Base-by-base conservation (phyloP, 2,113 vertebrate species). In the Pardalotus punctatus region DNA sequence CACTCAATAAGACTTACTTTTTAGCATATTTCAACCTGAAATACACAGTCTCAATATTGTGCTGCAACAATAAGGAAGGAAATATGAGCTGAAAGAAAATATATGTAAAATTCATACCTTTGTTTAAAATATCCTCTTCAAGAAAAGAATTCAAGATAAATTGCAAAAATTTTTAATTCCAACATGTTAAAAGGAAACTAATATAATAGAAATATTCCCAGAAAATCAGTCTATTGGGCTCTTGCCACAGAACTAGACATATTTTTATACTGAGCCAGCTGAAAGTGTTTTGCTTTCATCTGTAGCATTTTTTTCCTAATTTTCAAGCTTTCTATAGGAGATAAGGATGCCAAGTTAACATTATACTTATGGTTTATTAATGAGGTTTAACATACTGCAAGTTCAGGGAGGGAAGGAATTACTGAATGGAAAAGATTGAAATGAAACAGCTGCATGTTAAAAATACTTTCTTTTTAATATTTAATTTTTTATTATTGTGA, bases 391-490 rank as follows among this genome's bases (percentile, higher is more conserved):
- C 61, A 61, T 60, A 60, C 36, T 84, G 35, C 18, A 93, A 71
- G 86, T 67, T 81, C 18, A 15, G 7, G 8, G 4, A 19, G 29
- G 15, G 23, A 50, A 25, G 22, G 16, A 71, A 85, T 84, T 86
- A 88, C 47, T 66, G 61, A 91, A 93, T 69, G 54, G 86, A 95
- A 89, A 91, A 97, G 27, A 89, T 11, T 53, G 45, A 96, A 97
- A 64, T 95, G 72, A 98, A 97, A 95, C 91, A 95, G 50, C 78
- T 96, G 79, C 76, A 79, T 62, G 61, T 93, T 95, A 91, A 93
- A 95, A 92, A 80, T 73, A 69, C 5, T 11, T 95, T 81, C 35
- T 40, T 95, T 98, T 96, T 93, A 85, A 88, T 91, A 92, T 90
- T 94, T 92, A 84, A 14, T 91, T 79, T 84, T 89, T 93, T 94